Evolutionary conservation across 2,888 invertebrate species (phyloP).

Genomic region (Yponomeuta malinellus): DNA sequence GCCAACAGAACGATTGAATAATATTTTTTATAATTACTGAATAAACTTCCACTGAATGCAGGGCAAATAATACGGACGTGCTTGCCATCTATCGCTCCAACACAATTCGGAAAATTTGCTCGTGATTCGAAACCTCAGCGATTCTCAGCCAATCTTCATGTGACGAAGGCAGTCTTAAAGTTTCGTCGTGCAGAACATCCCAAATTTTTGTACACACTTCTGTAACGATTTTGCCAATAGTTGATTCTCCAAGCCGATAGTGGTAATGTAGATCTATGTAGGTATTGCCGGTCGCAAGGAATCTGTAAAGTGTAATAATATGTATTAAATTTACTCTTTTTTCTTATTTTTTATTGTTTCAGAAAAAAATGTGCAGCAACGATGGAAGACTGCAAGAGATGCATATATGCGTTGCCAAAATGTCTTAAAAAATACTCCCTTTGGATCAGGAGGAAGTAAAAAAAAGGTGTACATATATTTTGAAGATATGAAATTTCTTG

Average conservation of each 20-base stretch:
- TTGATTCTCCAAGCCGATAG: slow-evolving; percentile 2
- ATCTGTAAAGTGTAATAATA: no score
- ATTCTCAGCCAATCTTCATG: slow-evolving; percentile 24
- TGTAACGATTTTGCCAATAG: slow-evolving; percentile 10
- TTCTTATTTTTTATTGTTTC: no score
- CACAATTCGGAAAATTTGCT: slow-evolving; percentile 29
- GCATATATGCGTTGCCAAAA: no score
- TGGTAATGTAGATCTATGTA: slow-evolving; percentile 2
- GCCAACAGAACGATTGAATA: slow-evolving; percentile 29
- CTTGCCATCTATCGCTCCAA: slow-evolving; percentile 29
- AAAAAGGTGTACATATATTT: no score
- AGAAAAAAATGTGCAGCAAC: no score
- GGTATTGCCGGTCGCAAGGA: no score
- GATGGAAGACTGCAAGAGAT: no score
- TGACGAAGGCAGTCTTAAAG: slow-evolving; percentile 16
- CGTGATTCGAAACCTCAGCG: slow-evolving; percentile 20
- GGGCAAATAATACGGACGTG: slow-evolving; percentile 26
- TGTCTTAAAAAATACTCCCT: no score
- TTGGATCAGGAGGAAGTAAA: no score
- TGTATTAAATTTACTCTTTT: no score
- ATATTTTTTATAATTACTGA: slow-evolving; percentile 28
- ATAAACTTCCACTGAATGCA: slow-evolving; percentile 23
- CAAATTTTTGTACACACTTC: slow-evolving; percentile 8
- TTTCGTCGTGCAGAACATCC: background rate
- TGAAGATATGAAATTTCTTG: no score